Evolutionary conservation across 2,888 invertebrate genomes (phyloP).

Genomic region (Zaprionus obscuricornis): DNA sequence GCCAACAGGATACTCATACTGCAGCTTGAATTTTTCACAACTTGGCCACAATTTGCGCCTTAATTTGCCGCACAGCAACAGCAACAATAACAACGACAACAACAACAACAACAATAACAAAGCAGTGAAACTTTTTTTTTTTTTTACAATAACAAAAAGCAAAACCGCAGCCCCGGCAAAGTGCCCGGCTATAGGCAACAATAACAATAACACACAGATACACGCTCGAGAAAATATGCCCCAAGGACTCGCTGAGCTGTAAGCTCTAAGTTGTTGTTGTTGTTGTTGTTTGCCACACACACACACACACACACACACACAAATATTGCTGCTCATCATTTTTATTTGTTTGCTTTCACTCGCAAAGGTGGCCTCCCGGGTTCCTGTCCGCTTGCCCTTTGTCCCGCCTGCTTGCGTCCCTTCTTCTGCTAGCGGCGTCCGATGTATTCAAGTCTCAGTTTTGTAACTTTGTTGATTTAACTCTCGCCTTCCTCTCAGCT

Average conservation of each 20-base stretch:
- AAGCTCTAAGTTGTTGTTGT: slow-evolving; percentile 30
- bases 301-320: slow-evolving; percentile 44
- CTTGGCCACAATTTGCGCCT: slow-evolving; percentile 80
- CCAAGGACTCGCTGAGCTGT: slow-evolving; percentile 51
- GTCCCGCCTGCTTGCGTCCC: background rate
- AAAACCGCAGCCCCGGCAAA: slow-evolving; percentile 30
- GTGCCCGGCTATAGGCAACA: slow-evolving; percentile 44
- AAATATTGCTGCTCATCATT: slow-evolving; percentile 78
- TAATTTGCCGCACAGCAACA: slow-evolving; percentile 70
- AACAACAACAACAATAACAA: slow-evolving; percentile 33
- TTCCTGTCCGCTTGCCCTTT: slow-evolving; percentile 18
- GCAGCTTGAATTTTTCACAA: slow-evolving; percentile 61
- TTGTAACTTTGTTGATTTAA: slow-evolving; percentile 63
- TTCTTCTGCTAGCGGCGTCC: background rate
- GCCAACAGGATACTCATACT: background rate
- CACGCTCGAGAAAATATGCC: slow-evolving; percentile 57
- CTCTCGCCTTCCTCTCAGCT: slow-evolving; percentile 46
- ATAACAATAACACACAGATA: slow-evolving; percentile 43
- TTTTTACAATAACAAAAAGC: slow-evolving; percentile 61
- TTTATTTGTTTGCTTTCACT: slow-evolving; percentile 74
- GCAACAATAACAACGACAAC: slow-evolving; percentile 27
- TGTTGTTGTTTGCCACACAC: slow-evolving; percentile 39
- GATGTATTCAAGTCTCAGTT: background rate
- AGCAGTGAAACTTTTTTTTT: slow-evolving; percentile 55
- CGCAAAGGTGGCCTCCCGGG: slow-evolving; percentile 63